Evolutionary conservation across 2,888 invertebrate species (phyloP).

Genomic region (Mesodorylaimus sp.): DNA sequence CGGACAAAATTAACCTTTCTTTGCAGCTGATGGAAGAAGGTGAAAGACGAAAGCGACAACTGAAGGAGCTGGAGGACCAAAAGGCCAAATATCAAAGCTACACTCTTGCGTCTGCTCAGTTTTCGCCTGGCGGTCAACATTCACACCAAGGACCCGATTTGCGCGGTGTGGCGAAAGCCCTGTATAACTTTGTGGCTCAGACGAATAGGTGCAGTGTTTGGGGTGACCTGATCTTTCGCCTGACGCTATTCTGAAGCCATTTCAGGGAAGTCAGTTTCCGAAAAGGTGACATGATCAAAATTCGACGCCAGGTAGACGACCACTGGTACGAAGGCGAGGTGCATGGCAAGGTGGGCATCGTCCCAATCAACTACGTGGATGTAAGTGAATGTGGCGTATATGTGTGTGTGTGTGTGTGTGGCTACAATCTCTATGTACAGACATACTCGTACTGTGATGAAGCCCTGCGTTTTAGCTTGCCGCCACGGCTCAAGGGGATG

Average conservation of each 20-base stretch:
- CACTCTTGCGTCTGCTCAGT: not conserved
- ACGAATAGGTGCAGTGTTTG: slow-evolving; percentile 47
- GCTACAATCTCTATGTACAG: too few relatives aligned
- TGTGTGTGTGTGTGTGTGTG: too few relatives aligned
- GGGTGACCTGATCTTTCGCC: too few relatives aligned
- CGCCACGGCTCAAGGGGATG: slow-evolving; percentile 2
- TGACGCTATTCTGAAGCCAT: too few relatives aligned
- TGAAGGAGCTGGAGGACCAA: slow-evolving; percentile 6
- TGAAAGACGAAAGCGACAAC: slow-evolving; percentile 2
- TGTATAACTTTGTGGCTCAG: slow-evolving; percentile 72
- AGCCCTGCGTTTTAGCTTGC: too few relatives aligned
- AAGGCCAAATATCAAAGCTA: slow-evolving; percentile 9
- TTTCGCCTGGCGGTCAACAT: too few relatives aligned
- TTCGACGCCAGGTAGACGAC: slow-evolving; percentile 71
- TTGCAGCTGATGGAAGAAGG: slow-evolving; percentile 7
- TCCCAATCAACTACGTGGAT: slow-evolving; percentile 88
- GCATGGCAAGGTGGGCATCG: slow-evolving; percentile 74
- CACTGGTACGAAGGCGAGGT: slow-evolving; percentile 96
- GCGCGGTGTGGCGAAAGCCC: slow-evolving; percentile 61
- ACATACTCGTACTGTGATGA: too few relatives aligned
- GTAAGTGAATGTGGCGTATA: slow-evolving; percentile 20
- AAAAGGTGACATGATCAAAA: slow-evolving; percentile 75
- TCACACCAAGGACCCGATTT: too few relatives aligned
- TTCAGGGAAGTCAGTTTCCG: slow-evolving; percentile 71
- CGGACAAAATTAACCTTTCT: too few relatives aligned